Evolutionary conservation across 2,797 vertebrate species (phyloP).

Genomic region (Coregonus sp.): DNA sequence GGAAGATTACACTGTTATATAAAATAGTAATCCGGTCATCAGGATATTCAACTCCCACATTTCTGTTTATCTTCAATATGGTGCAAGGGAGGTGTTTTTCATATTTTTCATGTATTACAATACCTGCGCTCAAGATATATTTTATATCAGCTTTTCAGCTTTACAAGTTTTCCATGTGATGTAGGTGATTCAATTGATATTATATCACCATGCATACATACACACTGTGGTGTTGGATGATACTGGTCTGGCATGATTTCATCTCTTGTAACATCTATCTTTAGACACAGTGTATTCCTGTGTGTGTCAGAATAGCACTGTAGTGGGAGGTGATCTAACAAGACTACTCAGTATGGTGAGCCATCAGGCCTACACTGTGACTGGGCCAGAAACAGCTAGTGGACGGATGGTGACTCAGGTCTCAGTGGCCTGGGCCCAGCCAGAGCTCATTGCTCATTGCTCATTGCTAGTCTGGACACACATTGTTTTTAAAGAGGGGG

Average conservation of each 20-base stretch:
- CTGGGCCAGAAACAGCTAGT: conserved; percentile 49
- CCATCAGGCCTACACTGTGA: conserved; percentile 38
- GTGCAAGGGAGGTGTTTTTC: conserved; percentile 11
- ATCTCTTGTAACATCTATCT: neutral
- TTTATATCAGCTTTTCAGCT: neutral
- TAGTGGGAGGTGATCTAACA: neutral
- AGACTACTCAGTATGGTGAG: conserved; percentile 49
- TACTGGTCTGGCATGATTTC: neutral
- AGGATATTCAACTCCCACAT: conserved; percentile 37
- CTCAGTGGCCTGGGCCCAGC: conserved; percentile 42
- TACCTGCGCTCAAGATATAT: neutral
- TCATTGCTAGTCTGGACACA: conserved; percentile 59
- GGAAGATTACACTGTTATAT: conserved; percentile 33
- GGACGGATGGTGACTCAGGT: conserved; percentile 62
- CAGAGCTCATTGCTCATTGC: conserved; percentile 44
- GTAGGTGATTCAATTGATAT: neutral
- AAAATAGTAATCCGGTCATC: conserved; percentile 36
- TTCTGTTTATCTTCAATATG: conserved; percentile 27
- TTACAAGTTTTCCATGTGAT: no score
- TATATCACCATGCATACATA: neutral
- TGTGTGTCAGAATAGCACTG: conserved; percentile 14
- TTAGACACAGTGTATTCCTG: neutral
- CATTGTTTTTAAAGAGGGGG: conserved; percentile 45
- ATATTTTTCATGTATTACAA: no score
- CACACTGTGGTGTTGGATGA: neutral